A percentile compares a stretch with the other conserved stretches of the same genome.
phyloP scores from a whole-genome alignment of 2,797 vertebrate species.

The Clarias fuscus region DNA sequence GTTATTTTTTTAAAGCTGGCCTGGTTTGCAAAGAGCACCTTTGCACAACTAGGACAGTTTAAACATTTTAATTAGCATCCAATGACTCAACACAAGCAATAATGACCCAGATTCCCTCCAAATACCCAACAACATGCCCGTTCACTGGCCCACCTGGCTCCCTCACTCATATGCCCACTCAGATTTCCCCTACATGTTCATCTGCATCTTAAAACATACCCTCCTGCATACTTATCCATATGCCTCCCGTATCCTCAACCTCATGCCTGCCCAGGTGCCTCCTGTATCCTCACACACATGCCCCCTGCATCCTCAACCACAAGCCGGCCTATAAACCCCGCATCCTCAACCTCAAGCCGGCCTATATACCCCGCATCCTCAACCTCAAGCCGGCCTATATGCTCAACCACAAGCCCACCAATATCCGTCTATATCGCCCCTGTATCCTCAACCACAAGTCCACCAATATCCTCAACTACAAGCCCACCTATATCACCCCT shows the following conservation, averaged over 20 bases:
- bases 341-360: neutral
- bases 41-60: constrained; percentile 47
- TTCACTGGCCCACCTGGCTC: no score
- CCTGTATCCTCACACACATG: neutral
- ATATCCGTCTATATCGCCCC: neutral
- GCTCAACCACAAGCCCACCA: neutral
- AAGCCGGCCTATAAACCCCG: neutral
- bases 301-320: neutral
- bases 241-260: neutral
- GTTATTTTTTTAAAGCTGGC: constrained; percentile 47
- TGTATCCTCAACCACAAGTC: neutral
- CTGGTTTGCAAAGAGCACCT: constrained; percentile 40
- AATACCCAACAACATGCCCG: neutral
- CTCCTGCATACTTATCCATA: neutral
- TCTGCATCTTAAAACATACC: neutral
- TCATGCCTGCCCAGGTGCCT: no score
- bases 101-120: constrained; percentile 5
- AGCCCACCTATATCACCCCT: neutral
- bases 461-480: neutral
- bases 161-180: neutral
- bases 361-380: neutral
- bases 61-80: constrained; percentile 41
- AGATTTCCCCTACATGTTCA: neutral
- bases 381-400: neutral
- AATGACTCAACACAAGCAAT: constrained; percentile 42